Evolutionary conservation across 2,797 vertebrate species (phyloP).

Genomic region (Schizothorax lantsangensis): DNA sequence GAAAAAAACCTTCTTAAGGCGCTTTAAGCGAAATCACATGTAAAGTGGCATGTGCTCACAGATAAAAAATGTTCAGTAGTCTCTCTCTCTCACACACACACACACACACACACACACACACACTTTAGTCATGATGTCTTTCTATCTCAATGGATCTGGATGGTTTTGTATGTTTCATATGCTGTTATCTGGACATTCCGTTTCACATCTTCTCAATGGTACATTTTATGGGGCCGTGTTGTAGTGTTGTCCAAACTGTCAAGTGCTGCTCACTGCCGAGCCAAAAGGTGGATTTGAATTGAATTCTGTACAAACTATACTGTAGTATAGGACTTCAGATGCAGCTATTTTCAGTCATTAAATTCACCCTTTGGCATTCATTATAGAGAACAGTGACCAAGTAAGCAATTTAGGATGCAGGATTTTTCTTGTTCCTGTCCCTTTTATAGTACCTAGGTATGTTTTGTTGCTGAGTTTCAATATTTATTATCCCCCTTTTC

Average conservation of each 20-base stretch:
- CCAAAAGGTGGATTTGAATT: not conserved
- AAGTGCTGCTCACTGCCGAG: not conserved
- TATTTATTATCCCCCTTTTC: not conserved
- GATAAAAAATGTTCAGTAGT: not conserved
- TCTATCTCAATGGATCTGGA: not conserved
- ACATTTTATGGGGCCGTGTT: not conserved
- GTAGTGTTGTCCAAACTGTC: not conserved
- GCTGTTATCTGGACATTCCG: not conserved
- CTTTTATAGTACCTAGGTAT: not conserved
- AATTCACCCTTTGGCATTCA: not conserved
- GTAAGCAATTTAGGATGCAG: not conserved
- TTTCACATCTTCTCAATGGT: not conserved
- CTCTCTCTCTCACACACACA: not conserved
- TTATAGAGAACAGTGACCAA: not conserved
- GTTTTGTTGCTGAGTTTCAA: not conserved
- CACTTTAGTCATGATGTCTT: not conserved
- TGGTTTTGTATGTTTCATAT: not conserved
- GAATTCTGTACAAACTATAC: not conserved
- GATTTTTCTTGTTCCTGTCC: not conserved
- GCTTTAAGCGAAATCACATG: not conserved
- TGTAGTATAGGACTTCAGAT: not conserved
- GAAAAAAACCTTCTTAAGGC: not conserved
- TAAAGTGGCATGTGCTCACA: not conserved
- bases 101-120: not conserved
- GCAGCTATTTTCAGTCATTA: not conserved